Percentiles rank a stretch among this genome's conserved stretches.
Evolutionary conservation across 2,888 invertebrate species (phyloP).

Genomic region (Mongoloraphidia duomilia): DNA sequence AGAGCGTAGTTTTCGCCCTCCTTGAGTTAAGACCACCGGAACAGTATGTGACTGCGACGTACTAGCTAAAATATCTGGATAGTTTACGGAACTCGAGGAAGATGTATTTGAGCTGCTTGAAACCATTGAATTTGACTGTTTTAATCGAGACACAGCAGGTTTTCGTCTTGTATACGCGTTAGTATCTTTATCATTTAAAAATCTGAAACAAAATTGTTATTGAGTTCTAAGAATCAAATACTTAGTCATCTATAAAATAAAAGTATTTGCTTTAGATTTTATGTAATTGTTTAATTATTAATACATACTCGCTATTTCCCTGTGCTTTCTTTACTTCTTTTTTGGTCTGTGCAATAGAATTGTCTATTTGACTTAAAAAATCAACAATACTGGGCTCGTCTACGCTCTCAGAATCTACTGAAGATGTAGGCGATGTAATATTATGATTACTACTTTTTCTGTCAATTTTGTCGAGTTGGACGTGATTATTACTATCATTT

Average conservation of each 20-base stretch:
- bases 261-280: neutral
- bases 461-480: neutral
- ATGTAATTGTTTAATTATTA: neutral
- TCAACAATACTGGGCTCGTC: conserved; percentile 66
- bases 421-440: conserved; percentile 10
- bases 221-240: conserved; percentile 1
- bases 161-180: conserved; percentile 20
- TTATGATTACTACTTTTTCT: conserved; percentile 4
- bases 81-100: neutral
- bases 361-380: conserved; percentile 70
- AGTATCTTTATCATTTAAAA: conserved; percentile 12
- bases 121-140: conserved; percentile 20
- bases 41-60: conserved; percentile 20
- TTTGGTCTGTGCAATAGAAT: conserved; percentile 69
- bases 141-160: conserved; percentile 27
- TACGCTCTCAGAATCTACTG: conserved; percentile 36
- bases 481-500: conserved; percentile 25
- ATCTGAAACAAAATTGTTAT: conserved; percentile 11
- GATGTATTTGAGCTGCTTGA: neutral
- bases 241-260: conserved; percentile 2
- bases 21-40: conserved; percentile 56
- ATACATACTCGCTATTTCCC: conserved; percentile 69
- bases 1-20: conserved; percentile 63
- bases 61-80: conserved; percentile 17
- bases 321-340: conserved; percentile 69